These are phyloP conservation scores for Crossaster papposus DNA, from an alignment of 53 echinoderm and acorn worm genomes.

Conservation along the genomic window DNA sequence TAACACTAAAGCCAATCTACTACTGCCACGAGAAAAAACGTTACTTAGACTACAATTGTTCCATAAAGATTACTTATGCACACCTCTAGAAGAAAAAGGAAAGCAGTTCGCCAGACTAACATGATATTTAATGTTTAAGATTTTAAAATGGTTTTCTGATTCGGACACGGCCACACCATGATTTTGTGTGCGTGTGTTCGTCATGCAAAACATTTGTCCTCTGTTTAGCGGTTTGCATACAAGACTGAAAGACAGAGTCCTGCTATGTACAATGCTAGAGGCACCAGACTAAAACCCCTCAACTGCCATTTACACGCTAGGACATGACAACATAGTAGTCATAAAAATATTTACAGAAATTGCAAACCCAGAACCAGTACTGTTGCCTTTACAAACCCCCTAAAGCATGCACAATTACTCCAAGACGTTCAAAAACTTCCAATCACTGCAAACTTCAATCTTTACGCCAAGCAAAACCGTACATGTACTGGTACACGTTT, in stretches of 20 bases:
- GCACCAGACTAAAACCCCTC: slow-evolving; percentile 3
- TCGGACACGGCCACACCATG: slow-evolving; percentile 1
- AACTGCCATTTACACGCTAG: not conserved
- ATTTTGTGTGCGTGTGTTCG: not conserved
- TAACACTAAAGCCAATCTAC: slow-evolving; percentile 13
- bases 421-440: not conserved
- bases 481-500: not conserved
- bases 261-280: slow-evolving; percentile 42
- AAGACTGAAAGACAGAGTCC: slow-evolving; percentile 54
- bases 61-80: slow-evolving; percentile 5
- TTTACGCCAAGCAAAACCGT: not conserved
- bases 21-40: slow-evolving; percentile 7
- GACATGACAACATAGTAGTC: slow-evolving; percentile 45
- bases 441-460: not conserved
- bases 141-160: slow-evolving; percentile 12
- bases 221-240: slow-evolving; percentile 44
- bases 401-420: not conserved
- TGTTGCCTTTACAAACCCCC: not conserved
- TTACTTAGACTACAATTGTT: slow-evolving; percentile 2
- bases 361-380: slow-evolving; percentile 24
- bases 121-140: not conserved
- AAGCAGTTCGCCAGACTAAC: slow-evolving; percentile 37
- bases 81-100: slow-evolving; percentile 37
- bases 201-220: not conserved
- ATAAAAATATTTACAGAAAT: slow-evolving; percentile 40